A percentile compares a stretch with the other conserved stretches of the same genome.
phyloP scores from a whole-genome alignment of 1,140 invertebrate genomes.

The Adoxophyes honmai region DNA sequence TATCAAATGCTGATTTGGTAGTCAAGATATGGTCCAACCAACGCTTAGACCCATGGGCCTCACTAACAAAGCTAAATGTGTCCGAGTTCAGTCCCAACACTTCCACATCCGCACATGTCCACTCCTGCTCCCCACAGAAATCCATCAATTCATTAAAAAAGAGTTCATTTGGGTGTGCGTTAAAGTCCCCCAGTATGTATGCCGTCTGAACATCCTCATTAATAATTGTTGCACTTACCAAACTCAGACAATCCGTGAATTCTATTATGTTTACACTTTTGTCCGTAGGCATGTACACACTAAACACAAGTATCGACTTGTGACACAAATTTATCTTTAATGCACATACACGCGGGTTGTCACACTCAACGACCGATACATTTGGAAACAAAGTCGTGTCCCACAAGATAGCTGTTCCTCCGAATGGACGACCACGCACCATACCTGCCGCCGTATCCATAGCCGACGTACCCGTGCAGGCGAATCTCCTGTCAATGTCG shows the following conservation, averaged over 20 bases:
- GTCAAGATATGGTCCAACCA: not conserved
- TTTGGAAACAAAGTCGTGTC: conserved; percentile 17
- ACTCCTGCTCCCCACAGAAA: conserved; percentile 17
- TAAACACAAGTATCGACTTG: not conserved
- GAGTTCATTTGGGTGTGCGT: conserved; percentile 14
- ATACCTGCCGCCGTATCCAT: conserved; percentile 11
- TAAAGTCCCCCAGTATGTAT: conserved; percentile 1
- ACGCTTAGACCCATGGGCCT: not conserved
- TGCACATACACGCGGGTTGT: conserved; percentile 16
- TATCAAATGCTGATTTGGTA: not conserved
- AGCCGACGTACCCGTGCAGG: conserved; percentile 16
- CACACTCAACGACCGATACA: conserved; percentile 15
- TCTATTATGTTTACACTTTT: conserved; percentile 3
- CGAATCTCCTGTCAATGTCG: conserved; percentile 16
- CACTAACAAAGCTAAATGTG: conserved; percentile 12
- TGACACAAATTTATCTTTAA: conserved; percentile 10
- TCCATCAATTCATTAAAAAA: conserved; percentile 9
- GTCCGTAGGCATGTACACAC: conserved; percentile 20
- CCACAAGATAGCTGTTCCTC: conserved; percentile 18
- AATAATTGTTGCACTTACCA: not conserved
- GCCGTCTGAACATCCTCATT: not conserved
- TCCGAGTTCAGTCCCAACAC: not conserved
- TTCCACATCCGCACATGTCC: conserved; percentile 16
- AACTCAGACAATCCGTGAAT: conserved; percentile 18
- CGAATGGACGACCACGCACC: conserved; percentile 17